A percentile compares a stretch with the other conserved stretches of the same genome.
Conservation (phyloP, 2,113 vertebrate genomes). For the Corythornis madagascariensis region DNA sequence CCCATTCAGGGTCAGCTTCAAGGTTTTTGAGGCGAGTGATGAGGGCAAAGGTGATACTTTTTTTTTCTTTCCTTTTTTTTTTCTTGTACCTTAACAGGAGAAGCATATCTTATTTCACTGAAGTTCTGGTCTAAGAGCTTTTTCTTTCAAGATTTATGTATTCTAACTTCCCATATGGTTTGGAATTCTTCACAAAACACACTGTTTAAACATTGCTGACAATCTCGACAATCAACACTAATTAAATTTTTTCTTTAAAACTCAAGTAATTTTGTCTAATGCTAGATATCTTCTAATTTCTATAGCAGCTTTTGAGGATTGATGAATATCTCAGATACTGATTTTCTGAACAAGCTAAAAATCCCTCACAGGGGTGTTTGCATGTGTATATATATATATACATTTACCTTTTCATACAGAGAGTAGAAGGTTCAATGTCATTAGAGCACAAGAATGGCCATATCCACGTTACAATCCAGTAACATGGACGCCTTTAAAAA, state of each 20-base stretch:
- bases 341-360: not conserved
- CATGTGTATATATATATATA: rapidly evolving
- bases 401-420: not conserved
- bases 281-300: not conserved
- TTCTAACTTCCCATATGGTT: not conserved
- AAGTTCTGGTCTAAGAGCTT: not conserved
- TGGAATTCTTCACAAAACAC: not conserved
- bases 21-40: not conserved
- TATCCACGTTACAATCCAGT: not conserved
- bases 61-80: not conserved
- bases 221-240: not conserved
- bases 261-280: not conserved
- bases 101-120: not conserved
- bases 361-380: not conserved
- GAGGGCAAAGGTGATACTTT: not conserved
- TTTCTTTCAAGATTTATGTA: not conserved
- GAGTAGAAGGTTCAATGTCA: not conserved
- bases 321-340: not conserved
- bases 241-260: not conserved
- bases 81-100: not conserved
- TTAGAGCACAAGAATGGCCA: not conserved
- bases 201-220: not conserved
- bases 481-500: not conserved
- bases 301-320: not conserved
- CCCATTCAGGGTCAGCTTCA: not conserved